Conservation (phyloP, 2,888 invertebrate species). For the Leptinotarsa haldemani region DNA sequence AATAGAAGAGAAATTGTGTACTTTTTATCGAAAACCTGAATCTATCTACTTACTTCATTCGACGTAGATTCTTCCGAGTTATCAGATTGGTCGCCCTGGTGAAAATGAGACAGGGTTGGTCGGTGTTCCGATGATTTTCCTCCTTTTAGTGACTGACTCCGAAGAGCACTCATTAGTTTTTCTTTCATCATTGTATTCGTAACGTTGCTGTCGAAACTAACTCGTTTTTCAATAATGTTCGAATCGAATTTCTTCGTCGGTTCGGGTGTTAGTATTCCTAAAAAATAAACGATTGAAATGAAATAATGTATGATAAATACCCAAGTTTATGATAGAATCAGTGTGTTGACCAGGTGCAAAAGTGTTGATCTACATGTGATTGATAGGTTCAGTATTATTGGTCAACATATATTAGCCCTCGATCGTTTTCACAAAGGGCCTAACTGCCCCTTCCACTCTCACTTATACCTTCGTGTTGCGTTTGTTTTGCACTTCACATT, state of each 20-base stretch:
- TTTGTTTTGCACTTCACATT: too few species aligned
- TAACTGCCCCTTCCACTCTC: too few species aligned
- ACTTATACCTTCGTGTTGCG: too few species aligned
- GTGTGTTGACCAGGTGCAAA: too few species aligned
- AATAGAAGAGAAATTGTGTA: too few species aligned
- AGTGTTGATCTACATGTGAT: too few species aligned
- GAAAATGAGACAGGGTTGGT: constrained; percentile 30
- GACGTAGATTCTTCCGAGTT: constrained; percentile 42
- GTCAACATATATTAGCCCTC: too few species aligned
- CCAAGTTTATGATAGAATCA: too few species aligned
- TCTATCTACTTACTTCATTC: not conserved
- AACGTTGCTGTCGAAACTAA: constrained; percentile 55
- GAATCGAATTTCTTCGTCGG: constrained; percentile 35
- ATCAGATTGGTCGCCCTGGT: constrained; percentile 45
- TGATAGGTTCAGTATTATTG: too few species aligned
- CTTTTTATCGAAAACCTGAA: too few species aligned
- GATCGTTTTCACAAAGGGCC: too few species aligned
- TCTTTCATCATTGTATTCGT: constrained; percentile 23
- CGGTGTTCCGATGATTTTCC: constrained; percentile 28
- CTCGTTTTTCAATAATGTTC: constrained; percentile 50
- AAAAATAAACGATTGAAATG: constrained; percentile 14
- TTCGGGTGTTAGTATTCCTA: constrained; percentile 40
- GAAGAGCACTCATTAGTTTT: constrained; percentile 16
- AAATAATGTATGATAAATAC: not conserved
- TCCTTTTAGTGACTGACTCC: constrained; percentile 44